These are phyloP conservation scores for Pocillopora damicornis DNA, from an alignment of 64 coral and sea anemone species.

Conservation along the genomic window DNA sequence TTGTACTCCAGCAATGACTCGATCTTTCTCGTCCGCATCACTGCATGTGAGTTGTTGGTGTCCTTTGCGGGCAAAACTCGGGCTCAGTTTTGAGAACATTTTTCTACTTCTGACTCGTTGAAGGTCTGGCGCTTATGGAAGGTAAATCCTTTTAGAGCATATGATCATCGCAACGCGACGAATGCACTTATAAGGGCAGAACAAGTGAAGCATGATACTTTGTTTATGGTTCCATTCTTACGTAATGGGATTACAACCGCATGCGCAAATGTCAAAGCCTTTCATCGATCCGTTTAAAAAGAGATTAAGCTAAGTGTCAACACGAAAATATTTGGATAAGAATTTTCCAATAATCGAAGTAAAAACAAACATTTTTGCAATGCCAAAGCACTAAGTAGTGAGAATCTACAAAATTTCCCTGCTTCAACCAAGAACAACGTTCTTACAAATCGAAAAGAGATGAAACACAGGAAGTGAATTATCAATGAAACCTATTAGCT, in stretches of 20 bases:
- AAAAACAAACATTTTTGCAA: no score
- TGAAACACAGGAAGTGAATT: not conserved
- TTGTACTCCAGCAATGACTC: conserved; percentile 66
- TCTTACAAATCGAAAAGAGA: not conserved
- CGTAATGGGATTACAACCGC: not conserved
- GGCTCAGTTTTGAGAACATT: conserved; percentile 75
- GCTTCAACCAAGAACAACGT: not conserved
- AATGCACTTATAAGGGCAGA: not conserved
- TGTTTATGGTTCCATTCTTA: not conserved
- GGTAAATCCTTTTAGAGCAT: not conserved
- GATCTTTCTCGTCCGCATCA: conserved; percentile 79
- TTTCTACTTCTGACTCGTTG: not conserved
- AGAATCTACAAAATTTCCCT: not conserved
- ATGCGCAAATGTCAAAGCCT: not conserved
- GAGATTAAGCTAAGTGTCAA: not conserved
- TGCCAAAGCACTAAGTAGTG: not conserved
- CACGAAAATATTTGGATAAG: not conserved
- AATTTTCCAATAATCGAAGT: not conserved
- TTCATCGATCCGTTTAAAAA: not conserved
- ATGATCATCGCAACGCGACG: not conserved
- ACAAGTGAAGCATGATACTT: not conserved
- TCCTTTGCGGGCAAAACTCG: conserved; percentile 48
- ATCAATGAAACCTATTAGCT: not conserved
- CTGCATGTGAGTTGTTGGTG: conserved; percentile 76
- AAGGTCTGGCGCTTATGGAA: not conserved